Evolutionary conservation across 2,797 vertebrate species (phyloP).

Genomic region (Eidolon dupreanum): DNA sequence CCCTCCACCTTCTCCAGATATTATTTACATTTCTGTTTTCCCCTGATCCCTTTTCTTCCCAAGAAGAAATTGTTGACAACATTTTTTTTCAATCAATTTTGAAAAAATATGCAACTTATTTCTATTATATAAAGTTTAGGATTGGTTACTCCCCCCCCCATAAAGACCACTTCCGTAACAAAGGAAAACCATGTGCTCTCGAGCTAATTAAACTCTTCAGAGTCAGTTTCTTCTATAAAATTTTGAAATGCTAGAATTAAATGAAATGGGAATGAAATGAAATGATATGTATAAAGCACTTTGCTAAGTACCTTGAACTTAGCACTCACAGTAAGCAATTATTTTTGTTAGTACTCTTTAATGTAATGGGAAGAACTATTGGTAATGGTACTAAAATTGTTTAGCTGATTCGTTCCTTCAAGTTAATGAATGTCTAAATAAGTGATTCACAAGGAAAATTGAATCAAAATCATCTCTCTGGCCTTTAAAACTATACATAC

Average conservation of each 20-base stretch:
- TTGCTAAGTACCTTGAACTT: background rate
- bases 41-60: background rate
- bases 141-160: background rate
- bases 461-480: background rate
- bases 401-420: background rate
- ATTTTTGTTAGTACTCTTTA: background rate
- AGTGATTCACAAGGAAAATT: conserved; percentile 12
- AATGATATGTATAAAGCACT: background rate
- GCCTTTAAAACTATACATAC: background rate
- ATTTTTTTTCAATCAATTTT: background rate
- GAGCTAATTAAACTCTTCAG: conserved; percentile 22
- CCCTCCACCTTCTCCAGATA: background rate
- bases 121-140: conserved; percentile 21
- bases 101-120: background rate
- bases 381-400: background rate
- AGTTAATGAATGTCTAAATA: background rate
- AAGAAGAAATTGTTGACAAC: background rate
- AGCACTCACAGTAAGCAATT: background rate
- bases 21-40: background rate
- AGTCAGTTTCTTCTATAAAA: conserved; percentile 11
- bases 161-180: background rate
- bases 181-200: background rate
- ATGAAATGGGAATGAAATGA: background rate
- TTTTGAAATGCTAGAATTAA: background rate
- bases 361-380: background rate